Base-by-base conservation (phyloP, 2,888 invertebrate species). In the Aporophyla nigra region DNA sequence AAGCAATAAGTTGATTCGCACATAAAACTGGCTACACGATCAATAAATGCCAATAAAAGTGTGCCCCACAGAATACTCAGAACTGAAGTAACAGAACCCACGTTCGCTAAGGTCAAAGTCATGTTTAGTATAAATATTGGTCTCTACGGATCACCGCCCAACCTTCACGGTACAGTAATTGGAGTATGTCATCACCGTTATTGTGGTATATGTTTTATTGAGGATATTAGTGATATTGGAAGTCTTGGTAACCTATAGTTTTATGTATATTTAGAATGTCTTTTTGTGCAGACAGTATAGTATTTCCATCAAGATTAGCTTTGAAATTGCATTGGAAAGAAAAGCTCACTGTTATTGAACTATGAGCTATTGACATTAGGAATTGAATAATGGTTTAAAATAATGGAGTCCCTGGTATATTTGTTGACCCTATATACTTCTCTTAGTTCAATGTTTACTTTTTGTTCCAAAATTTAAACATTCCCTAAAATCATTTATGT, bases 31-130 rank as follows among this genome's bases (percentile, higher is more conserved):
- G 43, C 49, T 75, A 59, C 69, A 81, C 71, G 72, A 86, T 70
- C 86, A 87, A 86, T 85, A 85, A 79, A 77, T 71, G 63, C 65
- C 74, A 77, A 85, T 77, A 79, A 74, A 76, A 63, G 66, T 68
- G 66, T 72, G 67, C 58, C 67, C 61, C 33, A 53, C 59, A 54
- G 61, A 75, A 69, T 73, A 72, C 71, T 74, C 46, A 53, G 69
- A 59, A 63, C 59, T 56, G 68, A 76, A 77, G 70, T 24, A 56
- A 63, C 62, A 65, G 71, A 74, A 76, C 77, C 56, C 76, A 74
- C 76, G 71, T 73, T 67, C n/a, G 12, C 9, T 58, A 63, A 79
- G 76, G 85, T 79, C 75, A 84, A 76, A 56, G 70, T 74, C 84
- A 83, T 70, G 80, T 78, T 65, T 58, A 63, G 61, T 71, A 80